A percentile compares a stretch with the other conserved stretches of the same genome.
Conservation (phyloP, 2,888 invertebrate species). For the Lagria hirta region DNA sequence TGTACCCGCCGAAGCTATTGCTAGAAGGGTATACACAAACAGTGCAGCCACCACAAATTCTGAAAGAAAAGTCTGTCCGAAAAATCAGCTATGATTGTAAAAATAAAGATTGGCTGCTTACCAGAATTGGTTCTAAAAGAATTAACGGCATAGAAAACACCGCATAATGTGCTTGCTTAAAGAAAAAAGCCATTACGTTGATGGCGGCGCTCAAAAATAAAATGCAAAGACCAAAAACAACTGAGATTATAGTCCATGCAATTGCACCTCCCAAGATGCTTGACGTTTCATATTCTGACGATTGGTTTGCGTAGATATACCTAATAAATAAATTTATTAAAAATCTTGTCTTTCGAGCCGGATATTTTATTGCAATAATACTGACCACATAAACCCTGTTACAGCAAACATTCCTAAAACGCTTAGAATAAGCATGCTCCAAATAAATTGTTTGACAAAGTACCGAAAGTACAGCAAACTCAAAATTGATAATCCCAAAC, state of each 20-base stretch:
- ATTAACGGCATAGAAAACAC: slow-evolving; percentile 17
- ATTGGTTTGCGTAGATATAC: slow-evolving; percentile 7
- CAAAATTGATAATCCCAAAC: slow-evolving; percentile 7
- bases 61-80: slow-evolving; percentile 7
- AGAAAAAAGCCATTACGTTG: slow-evolving; percentile 5
- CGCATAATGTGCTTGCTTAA: slow-evolving; percentile 7
- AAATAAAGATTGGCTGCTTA: background rate
- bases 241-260: slow-evolving; percentile 6
- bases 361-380: background rate
- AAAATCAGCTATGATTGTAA: background rate
- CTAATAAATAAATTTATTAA: slow-evolving; percentile 15
- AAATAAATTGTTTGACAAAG: slow-evolving; percentile 11
- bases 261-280: slow-evolving; percentile 2
- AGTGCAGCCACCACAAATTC: slow-evolving; percentile 6
- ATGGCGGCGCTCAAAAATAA: slow-evolving; percentile 1
- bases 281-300: background rate
- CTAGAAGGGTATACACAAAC: slow-evolving; percentile 9
- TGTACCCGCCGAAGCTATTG: slow-evolving; percentile 3
- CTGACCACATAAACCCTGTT: slow-evolving; percentile 11
- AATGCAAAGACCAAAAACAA: slow-evolving; percentile 3
- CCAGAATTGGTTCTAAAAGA: slow-evolving; percentile 11
- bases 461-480: slow-evolving; percentile 7
- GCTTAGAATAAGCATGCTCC: slow-evolving; percentile 6
- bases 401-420: slow-evolving; percentile 7
- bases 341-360: background rate